Evolutionary conservation across 2,113 vertebrate species (phyloP).

Genomic region (Vanacampus margaritifer): DNA sequence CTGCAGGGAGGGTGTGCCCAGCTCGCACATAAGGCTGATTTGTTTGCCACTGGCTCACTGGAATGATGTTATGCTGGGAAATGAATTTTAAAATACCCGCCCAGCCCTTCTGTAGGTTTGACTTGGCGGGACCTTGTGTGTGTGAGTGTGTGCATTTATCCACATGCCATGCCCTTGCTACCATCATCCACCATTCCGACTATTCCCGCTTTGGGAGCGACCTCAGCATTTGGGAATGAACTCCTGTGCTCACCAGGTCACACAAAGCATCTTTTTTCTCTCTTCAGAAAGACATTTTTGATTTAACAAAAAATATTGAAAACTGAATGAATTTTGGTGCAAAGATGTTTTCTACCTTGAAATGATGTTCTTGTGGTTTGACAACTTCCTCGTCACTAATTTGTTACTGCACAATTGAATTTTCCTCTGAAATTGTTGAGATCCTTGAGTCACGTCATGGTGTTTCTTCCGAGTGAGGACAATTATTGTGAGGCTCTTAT

Average conservation of each 20-base stretch:
- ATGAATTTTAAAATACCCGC: constrained; percentile 59
- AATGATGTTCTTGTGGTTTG: not conserved
- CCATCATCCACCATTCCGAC: constrained; percentile 46
- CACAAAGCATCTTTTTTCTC: constrained; percentile 55
- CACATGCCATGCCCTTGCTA: constrained; percentile 25
- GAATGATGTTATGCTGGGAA: constrained; percentile 22
- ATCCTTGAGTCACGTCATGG: not conserved
- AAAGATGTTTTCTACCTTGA: not conserved
- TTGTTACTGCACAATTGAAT: not conserved
- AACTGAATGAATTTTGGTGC: too few relatives aligned
- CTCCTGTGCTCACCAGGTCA: constrained; percentile 49
- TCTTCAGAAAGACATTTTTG: constrained; percentile 42
- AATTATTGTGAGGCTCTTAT: not conserved
- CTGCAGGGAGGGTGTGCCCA: constrained; percentile 28
- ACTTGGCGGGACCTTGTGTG: constrained; percentile 36
- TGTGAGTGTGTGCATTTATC: constrained; percentile 26
- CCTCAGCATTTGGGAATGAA: constrained; percentile 62
- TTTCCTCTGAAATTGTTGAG: constrained; percentile 2
- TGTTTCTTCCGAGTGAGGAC: not conserved
- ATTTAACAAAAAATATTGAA: too few relatives aligned
- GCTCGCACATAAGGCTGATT: constrained; percentile 40
- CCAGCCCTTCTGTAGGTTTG: constrained; percentile 42
- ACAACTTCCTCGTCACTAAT: not conserved
- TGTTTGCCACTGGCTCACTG: constrained; percentile 33
- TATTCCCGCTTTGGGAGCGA: constrained; percentile 53